Evolutionary conservation across 2,113 vertebrate genomes (phyloP).

Genomic region (Muntiacus reevesi): DNA sequence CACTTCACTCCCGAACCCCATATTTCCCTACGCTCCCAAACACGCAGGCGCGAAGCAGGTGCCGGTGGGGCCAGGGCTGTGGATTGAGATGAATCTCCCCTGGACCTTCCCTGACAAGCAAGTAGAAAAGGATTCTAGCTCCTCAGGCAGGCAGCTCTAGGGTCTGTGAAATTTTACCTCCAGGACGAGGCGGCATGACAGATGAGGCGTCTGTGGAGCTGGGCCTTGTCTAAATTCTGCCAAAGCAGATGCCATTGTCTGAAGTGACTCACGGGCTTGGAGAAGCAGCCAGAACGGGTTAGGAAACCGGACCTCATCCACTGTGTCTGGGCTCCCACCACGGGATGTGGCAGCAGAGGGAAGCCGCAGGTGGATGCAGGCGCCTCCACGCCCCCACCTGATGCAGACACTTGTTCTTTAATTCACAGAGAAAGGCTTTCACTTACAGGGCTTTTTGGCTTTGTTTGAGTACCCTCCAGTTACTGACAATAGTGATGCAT

Average conservation of each 20-base stretch:
- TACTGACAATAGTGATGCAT: fast-evolving
- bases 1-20: fast-evolving
- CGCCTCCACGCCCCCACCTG: fast-evolving
- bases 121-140: fast-evolving
- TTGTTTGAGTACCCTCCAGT: neutral
- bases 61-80: fast-evolving
- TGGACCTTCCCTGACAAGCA: neutral
- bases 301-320: fast-evolving
- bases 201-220: fast-evolving
- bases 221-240: no score
- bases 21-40: fast-evolving
- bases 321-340: fast-evolving
- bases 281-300: neutral
- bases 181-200: fast-evolving
- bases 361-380: fast-evolving
- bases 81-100: fast-evolving
- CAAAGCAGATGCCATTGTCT: fast-evolving
- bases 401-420: neutral
- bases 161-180: neutral
- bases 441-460: neutral
- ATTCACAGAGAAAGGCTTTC: fast-evolving
- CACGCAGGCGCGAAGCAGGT: fast-evolving
- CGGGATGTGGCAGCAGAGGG: fast-evolving
- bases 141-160: no score
- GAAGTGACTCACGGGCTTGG: fast-evolving